phyloP scores from a whole-genome alignment of 2,797 vertebrate genomes.

The Hippocampus kuda region DNA sequence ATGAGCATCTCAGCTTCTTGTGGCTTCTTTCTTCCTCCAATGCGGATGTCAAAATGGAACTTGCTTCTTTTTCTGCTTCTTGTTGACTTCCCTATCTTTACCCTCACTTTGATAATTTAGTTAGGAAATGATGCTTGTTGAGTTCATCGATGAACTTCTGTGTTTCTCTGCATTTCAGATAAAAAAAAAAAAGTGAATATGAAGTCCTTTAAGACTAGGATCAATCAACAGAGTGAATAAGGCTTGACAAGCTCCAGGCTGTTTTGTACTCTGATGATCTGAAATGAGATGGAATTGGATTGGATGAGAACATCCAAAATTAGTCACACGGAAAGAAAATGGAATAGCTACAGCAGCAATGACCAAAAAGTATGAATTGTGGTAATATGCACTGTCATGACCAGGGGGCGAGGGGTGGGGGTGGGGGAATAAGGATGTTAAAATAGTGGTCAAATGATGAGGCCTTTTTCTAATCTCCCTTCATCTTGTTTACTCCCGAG shows the following conservation, averaged over 20 bases:
- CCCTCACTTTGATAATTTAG: not conserved
- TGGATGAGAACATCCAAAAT: not conserved
- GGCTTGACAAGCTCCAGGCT: not conserved
- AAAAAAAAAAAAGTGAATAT: not conserved
- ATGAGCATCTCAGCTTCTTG: not conserved
- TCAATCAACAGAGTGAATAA: not conserved
- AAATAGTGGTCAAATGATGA: not conserved
- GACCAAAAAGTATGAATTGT: not conserved
- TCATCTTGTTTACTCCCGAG: not conserved
- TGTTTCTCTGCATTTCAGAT: not conserved
- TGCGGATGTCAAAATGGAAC: conserved; percentile 15
- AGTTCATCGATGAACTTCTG: not conserved
- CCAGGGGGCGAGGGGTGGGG: not conserved
- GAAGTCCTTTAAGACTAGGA: not conserved
- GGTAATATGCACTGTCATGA: not conserved
- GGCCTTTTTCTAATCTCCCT: not conserved
- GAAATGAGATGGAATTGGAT: not conserved
- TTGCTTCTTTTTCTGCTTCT: conserved; percentile 4
- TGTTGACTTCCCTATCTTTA: not conserved
- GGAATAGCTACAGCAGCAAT: not conserved
- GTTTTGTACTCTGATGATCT: not conserved
- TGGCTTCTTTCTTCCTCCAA: conserved; percentile 9
- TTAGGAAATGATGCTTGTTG: not conserved
- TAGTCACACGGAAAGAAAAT: not conserved
- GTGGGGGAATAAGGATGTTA: too few relatives aligned